phyloP scores from a whole-genome alignment of 2,888 invertebrate species.

The Leptopterna dolabrata region DNA sequence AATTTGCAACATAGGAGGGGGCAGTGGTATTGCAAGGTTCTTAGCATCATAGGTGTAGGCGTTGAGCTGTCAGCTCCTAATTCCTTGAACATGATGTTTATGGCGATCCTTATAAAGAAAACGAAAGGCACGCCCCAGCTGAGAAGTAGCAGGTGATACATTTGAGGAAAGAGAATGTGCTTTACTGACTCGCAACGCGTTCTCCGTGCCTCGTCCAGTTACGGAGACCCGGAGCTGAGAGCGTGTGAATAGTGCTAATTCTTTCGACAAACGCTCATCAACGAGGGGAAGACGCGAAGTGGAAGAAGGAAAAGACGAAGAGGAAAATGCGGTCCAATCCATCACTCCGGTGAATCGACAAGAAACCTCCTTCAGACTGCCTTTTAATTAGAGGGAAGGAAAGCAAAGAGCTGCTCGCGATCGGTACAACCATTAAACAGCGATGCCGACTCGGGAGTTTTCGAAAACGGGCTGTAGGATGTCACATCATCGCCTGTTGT shows the following conservation, averaged over 20 bases:
- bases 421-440: background rate
- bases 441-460: background rate
- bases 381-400: constrained; percentile 38
- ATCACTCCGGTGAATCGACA: constrained; percentile 49
- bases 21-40: no score
- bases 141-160: background rate
- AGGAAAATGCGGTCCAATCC: constrained; percentile 29
- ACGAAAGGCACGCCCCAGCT: no score
- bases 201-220: background rate
- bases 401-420: background rate
- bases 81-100: no score
- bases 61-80: no score
- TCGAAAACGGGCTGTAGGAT: background rate
- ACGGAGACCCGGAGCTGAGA: constrained; percentile 10
- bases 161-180: background rate
- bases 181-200: constrained; percentile 22
- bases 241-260: constrained; percentile 54
- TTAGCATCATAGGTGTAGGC: no score
- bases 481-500: background rate
- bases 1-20: no score
- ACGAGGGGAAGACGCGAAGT: background rate
- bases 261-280: constrained; percentile 54
- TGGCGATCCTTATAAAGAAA: no score
- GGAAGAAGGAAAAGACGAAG: background rate
- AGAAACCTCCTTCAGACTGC: constrained; percentile 36